phyloP scores from a whole-genome alignment of 2,888 invertebrate species.

The Balanococcus diminutus region DNA sequence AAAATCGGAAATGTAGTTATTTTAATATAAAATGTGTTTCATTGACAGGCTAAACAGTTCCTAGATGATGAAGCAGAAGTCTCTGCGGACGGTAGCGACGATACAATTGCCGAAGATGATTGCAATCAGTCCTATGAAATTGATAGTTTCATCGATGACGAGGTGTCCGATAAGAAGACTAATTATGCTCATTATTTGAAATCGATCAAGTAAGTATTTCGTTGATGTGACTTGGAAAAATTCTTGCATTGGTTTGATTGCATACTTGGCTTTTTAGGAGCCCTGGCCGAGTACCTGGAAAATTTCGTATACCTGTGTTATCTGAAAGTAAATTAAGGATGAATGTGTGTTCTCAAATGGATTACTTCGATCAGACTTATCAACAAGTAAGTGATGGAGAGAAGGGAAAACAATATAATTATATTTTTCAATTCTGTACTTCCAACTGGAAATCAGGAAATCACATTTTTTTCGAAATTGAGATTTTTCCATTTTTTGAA shows the following conservation, averaged over 20 bases:
- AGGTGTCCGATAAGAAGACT: not conserved
- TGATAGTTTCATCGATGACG: constrained; percentile 49
- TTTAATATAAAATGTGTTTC: no score
- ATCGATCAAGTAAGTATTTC: constrained; percentile 23
- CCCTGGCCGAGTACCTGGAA: not conserved
- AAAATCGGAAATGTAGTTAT: not conserved
- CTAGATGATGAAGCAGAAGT: constrained; percentile 43
- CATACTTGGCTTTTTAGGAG: not conserved
- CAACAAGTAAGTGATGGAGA: constrained; percentile 26
- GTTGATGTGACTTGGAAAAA: not conserved
- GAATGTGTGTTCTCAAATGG: constrained; percentile 43
- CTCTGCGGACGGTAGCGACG: not conserved
- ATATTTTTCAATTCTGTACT: no score
- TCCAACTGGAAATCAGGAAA: no score
- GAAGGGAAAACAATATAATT: no score
- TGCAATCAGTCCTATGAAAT: not conserved
- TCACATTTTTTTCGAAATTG: no score
- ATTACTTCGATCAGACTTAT: constrained; percentile 15
- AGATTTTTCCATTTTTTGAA: no score
- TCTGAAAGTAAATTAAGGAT: constrained; percentile 36
- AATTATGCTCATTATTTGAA: constrained; percentile 42
- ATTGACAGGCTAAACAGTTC: constrained; percentile 29
- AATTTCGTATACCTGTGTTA: constrained; percentile 46
- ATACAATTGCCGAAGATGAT: not conserved
- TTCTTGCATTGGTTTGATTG: not conserved